phyloP scores from a whole-genome alignment of 2,113 vertebrate genomes.

The Lucifuga dentata region DNA sequence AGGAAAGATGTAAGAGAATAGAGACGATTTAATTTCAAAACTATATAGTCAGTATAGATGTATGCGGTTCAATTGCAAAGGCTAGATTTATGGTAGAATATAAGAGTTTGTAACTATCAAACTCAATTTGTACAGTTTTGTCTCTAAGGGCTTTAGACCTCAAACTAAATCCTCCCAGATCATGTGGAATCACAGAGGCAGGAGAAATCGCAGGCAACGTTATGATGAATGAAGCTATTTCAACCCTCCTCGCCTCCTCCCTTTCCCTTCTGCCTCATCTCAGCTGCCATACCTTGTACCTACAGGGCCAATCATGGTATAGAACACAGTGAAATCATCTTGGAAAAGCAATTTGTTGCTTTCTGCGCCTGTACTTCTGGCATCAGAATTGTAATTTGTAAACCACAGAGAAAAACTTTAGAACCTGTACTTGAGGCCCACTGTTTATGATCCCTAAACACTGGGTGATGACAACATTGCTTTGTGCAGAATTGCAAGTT shows the following conservation, averaged over 20 bases:
- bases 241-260: constrained; percentile 61
- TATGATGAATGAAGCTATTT: constrained; percentile 79
- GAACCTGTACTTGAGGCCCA: constrained; percentile 22
- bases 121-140: constrained; percentile 74
- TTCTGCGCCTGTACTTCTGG: constrained; percentile 43
- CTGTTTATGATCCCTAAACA: constrained; percentile 69
- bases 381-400: constrained; percentile 62
- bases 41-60: constrained; percentile 39
- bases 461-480: constrained; percentile 29
- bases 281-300: constrained; percentile 63
- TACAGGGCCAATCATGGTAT: constrained; percentile 57
- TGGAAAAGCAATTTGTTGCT: constrained; percentile 60
- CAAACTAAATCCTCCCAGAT: constrained; percentile 75
- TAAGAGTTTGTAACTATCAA: constrained; percentile 65
- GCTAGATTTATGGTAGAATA: constrained; percentile 56
- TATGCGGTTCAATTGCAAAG: constrained; percentile 44
- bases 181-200: constrained; percentile 73
- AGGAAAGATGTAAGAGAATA: constrained; percentile 1
- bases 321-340: constrained; percentile 57
- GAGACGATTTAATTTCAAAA: constrained; percentile 15
- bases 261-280: constrained; percentile 56
- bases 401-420: constrained; percentile 54
- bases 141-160: constrained; percentile 66
- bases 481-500: constrained; percentile 42
- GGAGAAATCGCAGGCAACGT: constrained; percentile 65